These are phyloP conservation scores for Turdus rufiventris DNA, from an alignment of 2,113 vertebrate genomes.

Conservation along the genomic window DNA sequence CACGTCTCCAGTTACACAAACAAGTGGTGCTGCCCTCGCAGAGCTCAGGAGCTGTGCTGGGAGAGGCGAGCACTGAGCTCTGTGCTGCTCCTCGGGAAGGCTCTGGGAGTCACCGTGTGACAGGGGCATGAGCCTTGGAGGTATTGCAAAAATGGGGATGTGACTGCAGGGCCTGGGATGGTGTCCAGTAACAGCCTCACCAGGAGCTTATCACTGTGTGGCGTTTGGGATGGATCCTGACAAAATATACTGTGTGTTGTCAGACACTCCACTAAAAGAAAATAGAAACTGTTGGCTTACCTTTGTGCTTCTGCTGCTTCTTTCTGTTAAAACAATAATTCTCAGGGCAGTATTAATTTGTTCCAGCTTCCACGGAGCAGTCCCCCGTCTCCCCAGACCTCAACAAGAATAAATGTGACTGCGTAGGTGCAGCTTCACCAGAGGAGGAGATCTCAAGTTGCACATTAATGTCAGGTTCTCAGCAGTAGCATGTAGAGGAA, in stretches of 20 bases:
- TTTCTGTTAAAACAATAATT: slow-evolving; percentile 26
- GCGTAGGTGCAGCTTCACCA: background rate
- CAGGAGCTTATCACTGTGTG: background rate
- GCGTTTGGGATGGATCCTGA: background rate
- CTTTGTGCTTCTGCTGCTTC: slow-evolving; percentile 5
- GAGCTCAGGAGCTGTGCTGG: background rate
- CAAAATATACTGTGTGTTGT: background rate
- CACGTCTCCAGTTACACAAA: slow-evolving; percentile 66
- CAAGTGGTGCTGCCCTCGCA: slow-evolving; percentile 9
- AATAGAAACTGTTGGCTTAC: slow-evolving; percentile 33
- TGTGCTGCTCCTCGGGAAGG: background rate
- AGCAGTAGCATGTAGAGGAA: background rate
- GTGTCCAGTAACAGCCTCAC: background rate
- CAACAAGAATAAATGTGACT: background rate
- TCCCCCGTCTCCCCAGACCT: background rate
- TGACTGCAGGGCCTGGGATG: background rate
- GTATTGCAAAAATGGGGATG: background rate
- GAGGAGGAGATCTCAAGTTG: background rate
- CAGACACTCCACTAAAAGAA: background rate
- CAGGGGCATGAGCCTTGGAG: background rate
- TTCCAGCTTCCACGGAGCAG: slow-evolving; percentile 39
- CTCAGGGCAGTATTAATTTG: slow-evolving; percentile 31
- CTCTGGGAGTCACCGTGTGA: background rate
- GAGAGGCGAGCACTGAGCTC: slow-evolving; percentile 19
- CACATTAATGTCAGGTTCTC: background rate